Base-by-base conservation (phyloP, 1,140 invertebrate species). In the Philopotamus ludificatus region DNA sequence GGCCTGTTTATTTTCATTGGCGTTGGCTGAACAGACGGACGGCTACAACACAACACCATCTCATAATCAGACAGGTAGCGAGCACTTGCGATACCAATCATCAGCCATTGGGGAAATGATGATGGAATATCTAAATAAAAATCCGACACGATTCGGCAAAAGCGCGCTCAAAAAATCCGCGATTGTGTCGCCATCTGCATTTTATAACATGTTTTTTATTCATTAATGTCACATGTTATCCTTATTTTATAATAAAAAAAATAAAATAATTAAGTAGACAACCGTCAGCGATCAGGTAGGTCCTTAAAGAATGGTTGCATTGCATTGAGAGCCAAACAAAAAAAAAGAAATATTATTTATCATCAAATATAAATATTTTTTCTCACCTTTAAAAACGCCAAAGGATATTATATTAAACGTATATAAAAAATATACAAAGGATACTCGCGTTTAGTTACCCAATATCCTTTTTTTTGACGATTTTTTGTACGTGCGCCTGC, bases 341-440 rank as follows among this genome's bases (percentile, higher is more conserved):
- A 49, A 54, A 45, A 25, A n/a, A n/a, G 55, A 54, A 28, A 55
- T 64, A 54, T 57, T 65, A 65, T 65, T 65, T 58, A 65, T 47
- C 57, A 51, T 65, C 54, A 25, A 41, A n/a, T n/a, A n/a, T n/a
- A 49, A 58, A 53, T 41, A 63, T 62, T 62, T 34, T 62, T 65
- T 65, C 63, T 65, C 63, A 65, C 63, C 53, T 58, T 15, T 18
- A 58, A 49, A 34, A 50, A 12, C 34, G 25, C 8, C 21, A 25
- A 34, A 22, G 25, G 28, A 34, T 4, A 34, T 7, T 34, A 34
- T 7, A 7, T 7, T 34, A 12, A 12, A 34, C 12, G 28, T 12
- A 34, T 42, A 16, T 21, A 28, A 65, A 65, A 63, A 45, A 49
- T 12, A 10, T 16, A 58, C n/a, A 28, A 49, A 15, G 54, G 47